Conservation (phyloP, 2,888 invertebrate species). For the Limnephilus marmoratus region DNA sequence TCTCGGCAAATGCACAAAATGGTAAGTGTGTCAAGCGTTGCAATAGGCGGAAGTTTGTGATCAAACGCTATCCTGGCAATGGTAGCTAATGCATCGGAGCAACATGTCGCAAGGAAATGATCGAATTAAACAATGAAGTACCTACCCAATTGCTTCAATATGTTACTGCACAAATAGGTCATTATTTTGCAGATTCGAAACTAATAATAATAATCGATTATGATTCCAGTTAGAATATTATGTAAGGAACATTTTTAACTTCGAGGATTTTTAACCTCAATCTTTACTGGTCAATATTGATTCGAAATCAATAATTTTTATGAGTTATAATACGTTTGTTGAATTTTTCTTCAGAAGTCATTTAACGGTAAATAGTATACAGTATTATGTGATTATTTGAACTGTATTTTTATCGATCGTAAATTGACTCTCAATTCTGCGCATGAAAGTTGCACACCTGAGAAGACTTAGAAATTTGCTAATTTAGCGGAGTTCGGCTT, state of each 20-base stretch:
- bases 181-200: neutral
- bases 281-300: neutral
- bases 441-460: slow-evolving; percentile 31
- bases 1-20: slow-evolving; percentile 44
- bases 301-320: neutral
- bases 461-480: slow-evolving; percentile 50
- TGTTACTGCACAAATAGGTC: neutral
- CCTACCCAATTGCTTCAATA: neutral
- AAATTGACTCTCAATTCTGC: slow-evolving; percentile 35
- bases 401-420: slow-evolving; percentile 24
- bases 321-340: neutral
- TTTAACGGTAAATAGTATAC: neutral
- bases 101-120: neutral
- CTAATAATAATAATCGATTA: neutral
- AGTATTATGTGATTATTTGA: neutral
- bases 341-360: neutral
- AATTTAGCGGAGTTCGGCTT: slow-evolving; percentile 45
- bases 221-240: neutral
- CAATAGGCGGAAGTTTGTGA: slow-evolving; percentile 37
- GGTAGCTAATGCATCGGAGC: neutral
- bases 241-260: neutral
- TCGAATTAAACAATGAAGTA: neutral
- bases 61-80: slow-evolving; percentile 8
- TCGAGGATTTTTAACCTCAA: neutral
- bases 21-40: slow-evolving; percentile 41